Conservation (phyloP, 2,797 vertebrate species). For the Pseudomugil tenellus region DNA sequence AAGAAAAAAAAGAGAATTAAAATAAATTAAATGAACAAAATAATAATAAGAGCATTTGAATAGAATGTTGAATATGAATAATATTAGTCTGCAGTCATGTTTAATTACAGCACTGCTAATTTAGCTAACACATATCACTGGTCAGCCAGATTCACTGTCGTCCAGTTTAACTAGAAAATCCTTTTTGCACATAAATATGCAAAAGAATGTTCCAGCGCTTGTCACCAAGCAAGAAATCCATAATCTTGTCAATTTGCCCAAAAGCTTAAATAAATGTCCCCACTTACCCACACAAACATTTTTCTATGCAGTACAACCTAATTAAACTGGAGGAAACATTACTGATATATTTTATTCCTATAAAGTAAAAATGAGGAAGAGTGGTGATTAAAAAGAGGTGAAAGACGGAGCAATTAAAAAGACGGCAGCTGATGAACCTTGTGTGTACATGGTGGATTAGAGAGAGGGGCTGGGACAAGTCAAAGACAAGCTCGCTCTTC, state of each 20-base stretch:
- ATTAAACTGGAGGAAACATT: slow-evolving; percentile 80
- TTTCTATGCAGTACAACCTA: slow-evolving; percentile 50
- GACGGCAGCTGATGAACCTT: slow-evolving; percentile 71
- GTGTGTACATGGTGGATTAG: slow-evolving; percentile 80
- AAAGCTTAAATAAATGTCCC: slow-evolving; percentile 64
- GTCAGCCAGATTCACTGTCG: slow-evolving; percentile 42
- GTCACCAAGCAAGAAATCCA: slow-evolving; percentile 59
- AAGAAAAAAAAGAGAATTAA: too few relatives aligned
- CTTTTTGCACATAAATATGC: slow-evolving; percentile 67
- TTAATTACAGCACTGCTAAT: slow-evolving; percentile 63
- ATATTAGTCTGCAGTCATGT: slow-evolving; percentile 17
- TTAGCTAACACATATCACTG: slow-evolving; percentile 67
- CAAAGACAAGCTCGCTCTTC: slow-evolving; percentile 55
- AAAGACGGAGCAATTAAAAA: slow-evolving; percentile 73
- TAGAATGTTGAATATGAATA: not conserved
- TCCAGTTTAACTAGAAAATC: slow-evolving; percentile 59
- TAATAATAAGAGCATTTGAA: too few relatives aligned
- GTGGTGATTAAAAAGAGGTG: slow-evolving; percentile 63
- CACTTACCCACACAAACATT: too few relatives aligned
- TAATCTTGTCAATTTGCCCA: slow-evolving; percentile 74
- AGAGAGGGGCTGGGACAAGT: slow-evolving; percentile 38
- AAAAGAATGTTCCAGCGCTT: slow-evolving; percentile 52
- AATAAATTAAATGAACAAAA: too few relatives aligned
- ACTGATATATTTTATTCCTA: slow-evolving; percentile 65
- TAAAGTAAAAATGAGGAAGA: slow-evolving; percentile 32